phyloP scores from a whole-genome alignment of 1,140 invertebrate species.

The Zaprionus kolodkinae region DNA sequence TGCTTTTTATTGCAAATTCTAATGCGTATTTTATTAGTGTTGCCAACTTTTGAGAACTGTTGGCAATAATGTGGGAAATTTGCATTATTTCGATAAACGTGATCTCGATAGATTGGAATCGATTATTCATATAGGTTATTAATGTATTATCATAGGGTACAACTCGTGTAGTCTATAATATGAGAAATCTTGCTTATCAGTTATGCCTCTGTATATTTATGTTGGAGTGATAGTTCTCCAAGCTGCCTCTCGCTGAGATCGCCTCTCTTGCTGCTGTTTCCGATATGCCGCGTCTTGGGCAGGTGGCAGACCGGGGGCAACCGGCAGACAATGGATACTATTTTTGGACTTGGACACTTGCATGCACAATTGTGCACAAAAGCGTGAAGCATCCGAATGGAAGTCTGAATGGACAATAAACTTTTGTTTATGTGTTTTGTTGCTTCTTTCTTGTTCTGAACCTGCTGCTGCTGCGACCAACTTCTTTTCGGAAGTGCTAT shows the following conservation, averaged over 20 bases:
- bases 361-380: constrained; percentile 81
- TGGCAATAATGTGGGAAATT: too few species aligned
- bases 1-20: not conserved
- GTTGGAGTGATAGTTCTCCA: not conserved
- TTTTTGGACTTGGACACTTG: constrained; percentile 75
- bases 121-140: too few species aligned
- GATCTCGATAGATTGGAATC: too few species aligned
- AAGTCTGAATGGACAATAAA: constrained; percentile 70
- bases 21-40: too few species aligned
- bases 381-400: constrained; percentile 60
- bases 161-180: too few species aligned
- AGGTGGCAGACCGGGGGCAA: not conserved
- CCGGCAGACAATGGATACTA: constrained; percentile 63
- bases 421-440: constrained; percentile 32
- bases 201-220: too few species aligned
- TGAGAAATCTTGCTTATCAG: too few species aligned
- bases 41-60: too few species aligned
- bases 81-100: too few species aligned
- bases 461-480: constrained; percentile 42
- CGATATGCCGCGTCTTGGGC: not conserved
- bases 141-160: too few species aligned
- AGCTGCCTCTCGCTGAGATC: constrained; percentile 13
- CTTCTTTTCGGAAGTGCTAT: constrained; percentile 66
- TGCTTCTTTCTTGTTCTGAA: constrained; percentile 46
- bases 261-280: constrained; percentile 28